Percentiles rank a stretch among this genome's conserved stretches.
Evolutionary conservation across 2,113 vertebrate genomes (phyloP).

Genomic region (Chaenogobius annularis): DNA sequence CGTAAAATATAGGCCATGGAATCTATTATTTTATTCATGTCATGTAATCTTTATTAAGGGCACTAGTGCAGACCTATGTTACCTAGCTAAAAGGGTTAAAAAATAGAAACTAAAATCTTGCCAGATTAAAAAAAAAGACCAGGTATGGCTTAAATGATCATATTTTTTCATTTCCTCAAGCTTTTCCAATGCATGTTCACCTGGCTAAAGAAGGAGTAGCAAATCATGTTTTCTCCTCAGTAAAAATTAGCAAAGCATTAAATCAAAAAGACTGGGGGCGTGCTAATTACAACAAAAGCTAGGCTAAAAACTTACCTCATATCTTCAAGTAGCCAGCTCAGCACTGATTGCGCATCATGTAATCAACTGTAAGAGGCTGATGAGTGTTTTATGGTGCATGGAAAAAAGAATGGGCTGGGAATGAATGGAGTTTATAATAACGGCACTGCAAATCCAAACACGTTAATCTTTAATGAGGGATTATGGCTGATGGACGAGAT

Average conservation of each 20-base stretch:
- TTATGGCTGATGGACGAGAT: not conserved
- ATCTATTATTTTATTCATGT: no score
- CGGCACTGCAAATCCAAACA: constrained; percentile 10
- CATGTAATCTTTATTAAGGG: no score
- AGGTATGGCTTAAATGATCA: no score
- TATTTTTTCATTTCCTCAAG: no score
- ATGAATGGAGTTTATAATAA: constrained; percentile 7
- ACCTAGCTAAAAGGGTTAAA: no score
- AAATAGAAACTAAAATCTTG: no score
- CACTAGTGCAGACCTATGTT: no score
- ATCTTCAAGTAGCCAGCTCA: not conserved
- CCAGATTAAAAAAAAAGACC: no score
- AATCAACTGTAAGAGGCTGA: constrained; percentile 11
- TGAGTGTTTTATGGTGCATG: not conserved
- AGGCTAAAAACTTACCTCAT: not conserved
- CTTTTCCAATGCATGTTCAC: not conserved
- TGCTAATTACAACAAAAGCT: not conserved
- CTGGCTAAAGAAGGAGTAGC: not conserved
- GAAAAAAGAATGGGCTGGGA: constrained; percentile 1
- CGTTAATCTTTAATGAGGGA: constrained; percentile 16
- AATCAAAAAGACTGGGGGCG: not conserved
- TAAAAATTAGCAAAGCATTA: not conserved
- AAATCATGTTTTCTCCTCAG: not conserved
- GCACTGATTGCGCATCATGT: constrained; percentile 14
- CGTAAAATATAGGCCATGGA: no score